A percentile compares a stretch with the other conserved stretches of the same genome.
These are phyloP conservation scores for Volucella inflata DNA, from an alignment of 2,888 invertebrate species.

Conservation along the genomic window DNA sequence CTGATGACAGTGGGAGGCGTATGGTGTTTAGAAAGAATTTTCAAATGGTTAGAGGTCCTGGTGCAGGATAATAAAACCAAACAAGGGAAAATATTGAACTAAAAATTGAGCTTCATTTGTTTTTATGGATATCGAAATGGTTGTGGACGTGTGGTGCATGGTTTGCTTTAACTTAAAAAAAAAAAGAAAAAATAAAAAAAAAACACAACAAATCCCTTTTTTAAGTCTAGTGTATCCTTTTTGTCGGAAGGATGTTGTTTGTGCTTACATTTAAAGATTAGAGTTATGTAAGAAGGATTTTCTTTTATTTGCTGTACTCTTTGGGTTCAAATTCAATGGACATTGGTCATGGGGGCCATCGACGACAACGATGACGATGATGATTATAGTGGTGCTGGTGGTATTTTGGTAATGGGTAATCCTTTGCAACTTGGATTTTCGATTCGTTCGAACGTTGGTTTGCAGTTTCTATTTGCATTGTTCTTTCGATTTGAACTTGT, in stretches of 20 bases:
- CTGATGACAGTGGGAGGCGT: neutral
- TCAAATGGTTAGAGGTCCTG: constrained; percentile 10
- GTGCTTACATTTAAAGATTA: constrained; percentile 68
- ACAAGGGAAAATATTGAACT: constrained; percentile 74
- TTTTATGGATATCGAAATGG: constrained; percentile 70
- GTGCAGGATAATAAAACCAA: constrained; percentile 71
- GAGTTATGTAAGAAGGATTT: constrained; percentile 47
- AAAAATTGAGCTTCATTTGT: constrained; percentile 75
- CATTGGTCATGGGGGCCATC: constrained; percentile 48
- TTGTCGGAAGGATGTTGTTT: constrained; percentile 35
- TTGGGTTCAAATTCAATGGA: constrained; percentile 22
- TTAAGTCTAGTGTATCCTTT: neutral
- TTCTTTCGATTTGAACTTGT: constrained; percentile 34
- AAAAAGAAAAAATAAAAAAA: neutral
- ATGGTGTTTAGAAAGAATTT: neutral
- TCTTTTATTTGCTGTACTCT: constrained; percentile 9
- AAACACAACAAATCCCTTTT: neutral
- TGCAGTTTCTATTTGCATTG: constrained; percentile 24
- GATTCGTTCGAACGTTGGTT: neutral
- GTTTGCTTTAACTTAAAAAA: constrained; percentile 15
- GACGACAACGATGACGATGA: neutral
- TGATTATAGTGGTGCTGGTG: no score
- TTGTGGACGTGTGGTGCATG: constrained; percentile 49
- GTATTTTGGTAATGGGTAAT: constrained; percentile 8
- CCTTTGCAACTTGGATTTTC: constrained; percentile 26